A percentile compares a stretch with the other conserved stretches of the same genome.
phyloP scores from a whole-genome alignment of 2,113 vertebrate species.

The Chamaetylas fuelleborni region DNA sequence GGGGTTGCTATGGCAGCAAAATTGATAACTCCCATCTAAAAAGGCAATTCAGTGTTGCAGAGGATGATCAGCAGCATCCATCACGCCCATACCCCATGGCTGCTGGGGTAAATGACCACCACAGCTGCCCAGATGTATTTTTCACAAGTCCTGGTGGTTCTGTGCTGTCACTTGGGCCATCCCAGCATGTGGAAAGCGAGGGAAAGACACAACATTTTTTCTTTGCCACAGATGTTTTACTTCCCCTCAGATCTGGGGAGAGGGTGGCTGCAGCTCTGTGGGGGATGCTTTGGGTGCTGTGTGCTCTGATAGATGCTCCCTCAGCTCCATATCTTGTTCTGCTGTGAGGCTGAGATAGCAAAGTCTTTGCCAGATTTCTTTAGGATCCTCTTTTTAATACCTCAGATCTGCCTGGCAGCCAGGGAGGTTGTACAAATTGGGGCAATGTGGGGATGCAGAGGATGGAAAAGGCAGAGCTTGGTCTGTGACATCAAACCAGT shows the following conservation, averaged over 20 bases:
- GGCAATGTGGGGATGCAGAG: background rate
- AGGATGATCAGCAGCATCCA: background rate
- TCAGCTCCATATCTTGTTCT: background rate
- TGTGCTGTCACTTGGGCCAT: background rate
- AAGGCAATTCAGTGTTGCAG: background rate
- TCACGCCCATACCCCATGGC: background rate
- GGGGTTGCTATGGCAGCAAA: slow-evolving; percentile 47
- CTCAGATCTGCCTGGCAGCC: background rate
- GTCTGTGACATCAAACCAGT: background rate
- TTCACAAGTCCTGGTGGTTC: background rate
- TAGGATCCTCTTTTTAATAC: background rate
- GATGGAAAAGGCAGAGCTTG: background rate
- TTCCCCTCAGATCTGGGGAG: background rate
- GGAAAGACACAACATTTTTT: background rate
- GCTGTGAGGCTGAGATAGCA: background rate
- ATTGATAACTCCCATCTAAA: slow-evolving; percentile 30
- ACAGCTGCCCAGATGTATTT: background rate
- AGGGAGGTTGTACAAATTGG: background rate
- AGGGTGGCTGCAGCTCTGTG: background rate
- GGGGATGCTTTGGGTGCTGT: background rate
- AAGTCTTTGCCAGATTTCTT: background rate
- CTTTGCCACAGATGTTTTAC: background rate
- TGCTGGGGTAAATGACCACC: background rate
- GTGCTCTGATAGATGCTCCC: background rate
- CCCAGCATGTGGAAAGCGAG: background rate